Evolutionary conservation across 2,113 vertebrate species (phyloP), one percentile per base, ranked within the genome.

Genomic region (Pelmatolapia mariae): DNA sequence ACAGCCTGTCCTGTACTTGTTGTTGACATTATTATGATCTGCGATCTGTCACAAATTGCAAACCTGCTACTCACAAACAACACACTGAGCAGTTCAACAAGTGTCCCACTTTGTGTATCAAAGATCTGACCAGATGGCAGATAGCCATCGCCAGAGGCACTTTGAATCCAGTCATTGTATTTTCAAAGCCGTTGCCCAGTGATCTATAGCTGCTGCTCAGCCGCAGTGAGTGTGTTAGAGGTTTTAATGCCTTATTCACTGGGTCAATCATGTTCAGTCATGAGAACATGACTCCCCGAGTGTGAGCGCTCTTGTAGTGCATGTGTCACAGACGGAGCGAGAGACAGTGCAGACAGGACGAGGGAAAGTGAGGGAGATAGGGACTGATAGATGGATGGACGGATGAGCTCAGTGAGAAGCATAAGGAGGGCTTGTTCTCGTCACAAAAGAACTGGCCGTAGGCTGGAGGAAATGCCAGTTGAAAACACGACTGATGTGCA

Each of bases 381-480:
- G 91, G 93, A 92, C 90, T 52, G 91, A 92, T 83, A 61, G 50
- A 84, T 71, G 80, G 90, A 94, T 45, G 89, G 89, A 91, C 38
- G 85, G 95, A 95, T 96, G 95, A 96, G 93, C 95, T 96, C 94
- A 95, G 94, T 71, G 82, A 92, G 89, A 47, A 88, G 92, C 86
- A 96, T 95, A 95, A 96, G 95, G 94, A 91, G 83, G 87, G 92
- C 88, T 95, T 96, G 94, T 96, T 95, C 94, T 94, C 78, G 43
- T 80, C 86, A 96, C 94, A 96, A 96, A 95, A 93, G 94, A 92
- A 83, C 59, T 92, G 92, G 91, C 95, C 95, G 94, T 94, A 95
- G 95, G 95, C 94, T 91, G 95, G 91, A 95, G 95, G 95, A 96
- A 96, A 95, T 96, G 89, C 86, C 94, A 94, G 89, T 94, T 94